These are phyloP conservation scores for Plutomurus gul DNA, from an alignment of 1,140 invertebrate species.

Conservation along the genomic window DNA sequence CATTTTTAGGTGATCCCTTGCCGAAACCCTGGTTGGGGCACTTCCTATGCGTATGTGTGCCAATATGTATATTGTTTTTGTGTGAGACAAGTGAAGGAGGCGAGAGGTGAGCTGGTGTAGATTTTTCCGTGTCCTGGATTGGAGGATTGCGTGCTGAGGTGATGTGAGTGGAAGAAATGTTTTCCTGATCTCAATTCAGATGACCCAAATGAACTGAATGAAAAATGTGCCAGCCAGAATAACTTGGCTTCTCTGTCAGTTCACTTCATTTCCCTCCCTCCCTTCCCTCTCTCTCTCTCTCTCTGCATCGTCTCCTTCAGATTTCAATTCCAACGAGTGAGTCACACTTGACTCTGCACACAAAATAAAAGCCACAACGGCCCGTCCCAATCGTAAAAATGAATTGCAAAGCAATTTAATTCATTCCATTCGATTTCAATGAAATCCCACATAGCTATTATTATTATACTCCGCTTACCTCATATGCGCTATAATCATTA, in stretches of 20 bases:
- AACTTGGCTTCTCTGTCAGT: neutral
- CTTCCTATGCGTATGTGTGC: neutral
- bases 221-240: slow-evolving; percentile 42
- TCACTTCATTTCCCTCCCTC: neutral
- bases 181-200: slow-evolving; percentile 45
- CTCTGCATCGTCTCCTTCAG: no score
- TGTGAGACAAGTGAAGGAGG: slow-evolving; percentile 4
- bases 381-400: no score
- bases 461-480: no score
- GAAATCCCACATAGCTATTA: no score
- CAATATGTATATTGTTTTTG: neutral
- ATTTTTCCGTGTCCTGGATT: slow-evolving; percentile 34
- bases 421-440: no score
- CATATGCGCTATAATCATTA: no score
- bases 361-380: no score
- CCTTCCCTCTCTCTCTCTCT: neutral
- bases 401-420: no score
- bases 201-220: slow-evolving; percentile 45
- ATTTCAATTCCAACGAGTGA: no score
- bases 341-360: no score
- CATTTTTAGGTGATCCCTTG: no score
- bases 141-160: slow-evolving; percentile 34
- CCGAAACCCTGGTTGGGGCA: no score
- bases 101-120: neutral
- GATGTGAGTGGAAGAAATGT: slow-evolving; percentile 15